Evolutionary conservation across 2,797 vertebrate species (phyloP).

Genomic region (Oreochromis grahami): DNA sequence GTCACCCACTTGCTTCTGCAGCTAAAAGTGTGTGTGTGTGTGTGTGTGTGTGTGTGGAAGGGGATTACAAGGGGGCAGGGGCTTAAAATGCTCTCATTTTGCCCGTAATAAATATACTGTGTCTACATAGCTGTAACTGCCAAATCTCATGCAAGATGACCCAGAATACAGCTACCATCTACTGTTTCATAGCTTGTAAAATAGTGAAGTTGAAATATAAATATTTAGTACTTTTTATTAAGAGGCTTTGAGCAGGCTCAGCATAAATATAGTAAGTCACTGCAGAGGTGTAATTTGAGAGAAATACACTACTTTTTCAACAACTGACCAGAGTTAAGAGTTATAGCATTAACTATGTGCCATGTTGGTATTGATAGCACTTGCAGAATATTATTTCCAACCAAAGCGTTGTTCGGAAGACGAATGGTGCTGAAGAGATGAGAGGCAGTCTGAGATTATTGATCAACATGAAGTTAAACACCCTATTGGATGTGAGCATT

Average conservation of each 20-base stretch:
- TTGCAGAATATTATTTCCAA: slow-evolving; percentile 90
- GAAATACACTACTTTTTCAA: slow-evolving; percentile 81
- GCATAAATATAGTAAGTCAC: slow-evolving; percentile 84
- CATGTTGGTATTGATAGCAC: slow-evolving; percentile 87
- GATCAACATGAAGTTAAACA: slow-evolving; percentile 65
- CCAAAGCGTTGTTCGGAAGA: slow-evolving; percentile 88
- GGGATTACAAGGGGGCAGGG: slow-evolving; percentile 29
- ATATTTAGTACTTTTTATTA: slow-evolving; percentile 83
- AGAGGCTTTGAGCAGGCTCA: slow-evolving; percentile 95
- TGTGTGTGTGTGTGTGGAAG: neutral
- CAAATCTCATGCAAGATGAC: slow-evolving; percentile 75
- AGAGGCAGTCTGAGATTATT: slow-evolving; percentile 64
- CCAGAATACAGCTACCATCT: slow-evolving; percentile 77
- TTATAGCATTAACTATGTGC: slow-evolving; percentile 87
- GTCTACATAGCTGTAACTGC: slow-evolving; percentile 83
- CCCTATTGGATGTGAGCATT: slow-evolving; percentile 78
- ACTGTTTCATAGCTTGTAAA: slow-evolving; percentile 83
- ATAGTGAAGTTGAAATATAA: slow-evolving; percentile 78
- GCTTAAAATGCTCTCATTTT: slow-evolving; percentile 52
- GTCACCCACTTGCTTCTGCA: slow-evolving; percentile 66
- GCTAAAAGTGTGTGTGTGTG: slow-evolving; percentile 18
- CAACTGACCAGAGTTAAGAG: slow-evolving; percentile 76
- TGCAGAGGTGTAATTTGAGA: slow-evolving; percentile 81
- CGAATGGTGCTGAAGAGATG: slow-evolving; percentile 84
- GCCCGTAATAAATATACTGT: slow-evolving; percentile 74